A percentile compares a stretch with the other conserved stretches of the same genome.
These are phyloP conservation scores for Pantherophis vulpinus DNA, from an alignment of 2,797 vertebrate genomes.

Conservation along the genomic window DNA sequence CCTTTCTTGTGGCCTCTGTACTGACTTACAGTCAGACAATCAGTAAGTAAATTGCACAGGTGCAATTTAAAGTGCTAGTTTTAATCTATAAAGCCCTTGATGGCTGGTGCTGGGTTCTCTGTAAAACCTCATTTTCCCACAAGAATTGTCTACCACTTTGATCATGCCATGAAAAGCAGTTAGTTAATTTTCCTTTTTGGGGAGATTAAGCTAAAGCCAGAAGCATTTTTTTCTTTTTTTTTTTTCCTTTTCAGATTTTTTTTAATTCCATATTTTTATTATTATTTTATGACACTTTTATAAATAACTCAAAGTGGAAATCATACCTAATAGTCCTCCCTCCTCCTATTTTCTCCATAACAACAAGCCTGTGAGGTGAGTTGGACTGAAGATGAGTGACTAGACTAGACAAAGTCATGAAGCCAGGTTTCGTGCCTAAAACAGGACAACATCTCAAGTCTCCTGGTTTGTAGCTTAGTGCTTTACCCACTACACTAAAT, in stretches of 20 bases:
- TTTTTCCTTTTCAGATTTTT: neutral
- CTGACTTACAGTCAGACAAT: neutral
- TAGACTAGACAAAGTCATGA: neutral
- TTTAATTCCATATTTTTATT: neutral
- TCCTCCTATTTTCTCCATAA: neutral
- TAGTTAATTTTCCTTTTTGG: neutral
- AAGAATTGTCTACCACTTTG: neutral
- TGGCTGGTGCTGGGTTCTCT: neutral
- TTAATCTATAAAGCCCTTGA: neutral
- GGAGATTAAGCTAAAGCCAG: neutral
- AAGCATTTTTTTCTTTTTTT: neutral
- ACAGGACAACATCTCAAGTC: neutral
- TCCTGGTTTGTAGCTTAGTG: neutral
- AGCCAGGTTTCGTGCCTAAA: neutral
- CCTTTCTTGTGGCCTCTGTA: neutral
- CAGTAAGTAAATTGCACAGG: no score
- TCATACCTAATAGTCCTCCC: neutral
- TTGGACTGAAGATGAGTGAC: neutral
- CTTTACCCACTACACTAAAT: neutral
- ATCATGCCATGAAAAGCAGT: neutral
- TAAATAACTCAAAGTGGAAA: neutral
- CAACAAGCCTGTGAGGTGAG: neutral
- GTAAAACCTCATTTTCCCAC: neutral
- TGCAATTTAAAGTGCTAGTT: neutral
- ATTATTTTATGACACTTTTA: neutral